A percentile compares a stretch with the other conserved stretches of the same genome.
phyloP scores from a whole-genome alignment of 2,113 vertebrate species.

The Cavia aperea region DNA sequence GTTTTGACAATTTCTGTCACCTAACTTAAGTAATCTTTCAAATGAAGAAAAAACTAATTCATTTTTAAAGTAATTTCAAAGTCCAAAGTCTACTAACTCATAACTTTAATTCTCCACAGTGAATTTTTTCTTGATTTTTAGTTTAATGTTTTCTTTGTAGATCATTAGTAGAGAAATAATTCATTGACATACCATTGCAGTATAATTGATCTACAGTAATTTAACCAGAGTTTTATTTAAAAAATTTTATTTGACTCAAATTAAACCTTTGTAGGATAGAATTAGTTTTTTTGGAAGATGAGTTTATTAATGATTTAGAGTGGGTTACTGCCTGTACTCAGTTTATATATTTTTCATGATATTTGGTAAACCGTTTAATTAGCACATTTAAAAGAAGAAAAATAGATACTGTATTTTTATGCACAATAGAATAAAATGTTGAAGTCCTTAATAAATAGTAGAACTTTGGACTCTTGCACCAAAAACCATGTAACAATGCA shows the following conservation, averaged over 20 bases:
- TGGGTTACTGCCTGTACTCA: background rate
- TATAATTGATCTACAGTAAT: background rate
- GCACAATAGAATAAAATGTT: background rate
- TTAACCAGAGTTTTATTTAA: background rate
- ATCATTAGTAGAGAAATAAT: background rate
- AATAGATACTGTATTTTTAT: background rate
- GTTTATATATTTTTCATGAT: background rate
- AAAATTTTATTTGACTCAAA: background rate
- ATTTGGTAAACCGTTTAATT: background rate
- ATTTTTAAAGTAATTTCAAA: constrained; percentile 13
- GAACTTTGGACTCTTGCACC: background rate
- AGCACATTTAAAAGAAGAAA: constrained; percentile 4
- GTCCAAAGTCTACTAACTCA: background rate
- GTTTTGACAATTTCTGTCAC: background rate
- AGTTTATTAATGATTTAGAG: background rate
- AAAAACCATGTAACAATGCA: background rate
- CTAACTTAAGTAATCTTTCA: background rate
- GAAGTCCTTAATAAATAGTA: background rate
- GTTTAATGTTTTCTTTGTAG: background rate
- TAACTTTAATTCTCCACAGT: background rate
- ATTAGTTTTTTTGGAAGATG: background rate
- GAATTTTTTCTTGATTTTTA: background rate
- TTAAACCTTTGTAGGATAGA: background rate
- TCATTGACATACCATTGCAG: background rate
- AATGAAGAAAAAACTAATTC: background rate